phyloP scores from a whole-genome alignment of 2,113 vertebrate genomes.

The Alectura lathami region DNA sequence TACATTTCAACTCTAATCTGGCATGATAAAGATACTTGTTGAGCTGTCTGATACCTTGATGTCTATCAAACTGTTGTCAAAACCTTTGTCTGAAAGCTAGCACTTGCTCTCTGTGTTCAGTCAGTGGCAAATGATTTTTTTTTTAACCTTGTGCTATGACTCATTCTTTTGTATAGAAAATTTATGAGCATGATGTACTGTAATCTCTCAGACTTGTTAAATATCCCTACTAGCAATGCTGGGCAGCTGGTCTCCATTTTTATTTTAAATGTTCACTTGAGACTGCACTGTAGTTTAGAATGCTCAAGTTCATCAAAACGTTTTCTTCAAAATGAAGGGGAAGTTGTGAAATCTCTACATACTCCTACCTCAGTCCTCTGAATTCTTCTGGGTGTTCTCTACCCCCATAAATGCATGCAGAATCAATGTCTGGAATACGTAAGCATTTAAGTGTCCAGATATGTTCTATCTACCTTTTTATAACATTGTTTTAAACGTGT shows the following conservation, averaged over 20 bases:
- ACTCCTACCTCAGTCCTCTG: background rate
- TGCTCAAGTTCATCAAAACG: background rate
- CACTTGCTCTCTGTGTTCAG: background rate
- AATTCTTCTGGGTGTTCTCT: background rate
- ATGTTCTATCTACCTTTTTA: background rate
- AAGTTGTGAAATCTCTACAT: background rate
- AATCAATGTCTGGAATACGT: background rate
- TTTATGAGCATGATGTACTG: background rate
- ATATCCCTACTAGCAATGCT: background rate
- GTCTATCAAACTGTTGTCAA: background rate
- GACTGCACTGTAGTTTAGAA: background rate
- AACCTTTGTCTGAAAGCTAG: conserved; percentile 3
- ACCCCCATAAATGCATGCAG: background rate
- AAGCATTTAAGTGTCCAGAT: background rate
- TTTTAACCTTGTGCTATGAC: background rate
- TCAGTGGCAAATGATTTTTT: background rate
- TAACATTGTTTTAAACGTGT: background rate
- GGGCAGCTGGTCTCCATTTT: background rate
- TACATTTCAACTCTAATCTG: conserved; percentile 4
- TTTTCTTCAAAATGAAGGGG: background rate
- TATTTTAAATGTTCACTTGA: background rate
- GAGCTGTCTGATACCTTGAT: background rate
- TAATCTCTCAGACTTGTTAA: background rate
- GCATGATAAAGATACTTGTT: background rate
- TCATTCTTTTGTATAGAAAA: background rate